Evolutionary conservation across 2,888 invertebrate species (phyloP).

Genomic region (Seira musarum): DNA sequence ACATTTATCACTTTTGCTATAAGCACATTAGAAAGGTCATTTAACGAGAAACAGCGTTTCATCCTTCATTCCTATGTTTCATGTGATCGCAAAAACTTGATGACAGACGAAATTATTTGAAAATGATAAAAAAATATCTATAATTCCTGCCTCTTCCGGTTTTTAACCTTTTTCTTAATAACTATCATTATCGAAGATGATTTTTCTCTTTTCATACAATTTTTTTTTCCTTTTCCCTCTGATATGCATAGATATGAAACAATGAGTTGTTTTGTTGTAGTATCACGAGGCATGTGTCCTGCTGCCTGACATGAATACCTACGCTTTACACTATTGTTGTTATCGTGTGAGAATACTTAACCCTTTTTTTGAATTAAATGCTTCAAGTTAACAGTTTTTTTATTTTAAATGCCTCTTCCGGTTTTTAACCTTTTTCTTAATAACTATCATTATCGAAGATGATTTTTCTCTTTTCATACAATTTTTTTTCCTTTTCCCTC

Average conservation of each 20-base stretch:
- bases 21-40: background rate
- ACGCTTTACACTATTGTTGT: background rate
- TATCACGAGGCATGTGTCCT: background rate
- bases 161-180: slow-evolving; percentile 46
- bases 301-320: slow-evolving; percentile 7
- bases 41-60: background rate
- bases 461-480: slow-evolving; percentile 24
- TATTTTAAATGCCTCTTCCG: slow-evolving; percentile 61
- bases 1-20: background rate
- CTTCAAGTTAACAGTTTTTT: too few species aligned
- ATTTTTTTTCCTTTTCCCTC: background rate
- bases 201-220: slow-evolving; percentile 21
- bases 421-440: slow-evolving; percentile 44
- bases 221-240: background rate
- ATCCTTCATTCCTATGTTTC: background rate
- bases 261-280: background rate
- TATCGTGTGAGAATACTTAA: background rate
- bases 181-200: slow-evolving; percentile 56
- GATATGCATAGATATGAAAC: slow-evolving; percentile 1
- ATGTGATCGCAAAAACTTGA: slow-evolving; percentile 36
- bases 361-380: background rate
- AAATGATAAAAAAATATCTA: slow-evolving; percentile 51
- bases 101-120: slow-evolving; percentile 60
- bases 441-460: slow-evolving; percentile 57
- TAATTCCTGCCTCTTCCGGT: slow-evolving; percentile 59